Percentiles rank a stretch among this genome's conserved stretches.
Evolutionary conservation across 2,113 vertebrate genomes (phyloP).

Genomic region (Caloenas nicobarica): DNA sequence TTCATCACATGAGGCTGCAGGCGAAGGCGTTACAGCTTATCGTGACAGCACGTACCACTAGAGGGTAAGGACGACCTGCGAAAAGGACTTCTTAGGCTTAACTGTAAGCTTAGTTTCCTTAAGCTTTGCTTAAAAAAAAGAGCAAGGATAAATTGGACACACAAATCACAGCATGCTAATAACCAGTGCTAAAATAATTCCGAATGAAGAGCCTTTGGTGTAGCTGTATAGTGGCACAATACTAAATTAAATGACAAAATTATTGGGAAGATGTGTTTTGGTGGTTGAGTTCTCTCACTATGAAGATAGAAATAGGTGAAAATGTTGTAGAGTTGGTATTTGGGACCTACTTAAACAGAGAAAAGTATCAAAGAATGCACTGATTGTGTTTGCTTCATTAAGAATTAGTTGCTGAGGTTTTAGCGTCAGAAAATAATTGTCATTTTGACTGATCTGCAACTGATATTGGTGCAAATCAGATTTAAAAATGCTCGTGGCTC

Average conservation of each 20-base stretch:
- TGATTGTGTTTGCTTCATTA: background rate
- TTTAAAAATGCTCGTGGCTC: background rate
- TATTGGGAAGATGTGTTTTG: background rate
- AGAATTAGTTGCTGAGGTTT: background rate
- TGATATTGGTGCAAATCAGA: background rate
- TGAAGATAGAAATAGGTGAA: background rate
- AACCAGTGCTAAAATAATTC: background rate
- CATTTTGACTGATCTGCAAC: background rate
- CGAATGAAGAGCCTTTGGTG: background rate
- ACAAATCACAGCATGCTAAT: fast-evolving
- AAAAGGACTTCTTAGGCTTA: background rate
- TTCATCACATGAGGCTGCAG: slow-evolving; percentile 94
- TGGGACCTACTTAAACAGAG: background rate
- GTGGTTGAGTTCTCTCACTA: background rate
- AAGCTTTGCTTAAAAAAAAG: background rate
- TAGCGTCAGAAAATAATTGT: background rate
- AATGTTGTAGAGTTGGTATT: background rate
- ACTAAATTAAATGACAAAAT: background rate
- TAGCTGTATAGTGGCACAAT: background rate
- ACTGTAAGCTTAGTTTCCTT: background rate
- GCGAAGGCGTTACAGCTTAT: slow-evolving; percentile 92
- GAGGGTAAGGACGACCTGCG: slow-evolving; percentile 77
- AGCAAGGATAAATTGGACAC: background rate
- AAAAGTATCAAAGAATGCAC: background rate
- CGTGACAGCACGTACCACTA: slow-evolving; percentile 83